Evolutionary conservation across 2,797 vertebrate genomes (phyloP), one percentile per base, ranked within the genome.

Genomic region (Danio aesculapii): DNA sequence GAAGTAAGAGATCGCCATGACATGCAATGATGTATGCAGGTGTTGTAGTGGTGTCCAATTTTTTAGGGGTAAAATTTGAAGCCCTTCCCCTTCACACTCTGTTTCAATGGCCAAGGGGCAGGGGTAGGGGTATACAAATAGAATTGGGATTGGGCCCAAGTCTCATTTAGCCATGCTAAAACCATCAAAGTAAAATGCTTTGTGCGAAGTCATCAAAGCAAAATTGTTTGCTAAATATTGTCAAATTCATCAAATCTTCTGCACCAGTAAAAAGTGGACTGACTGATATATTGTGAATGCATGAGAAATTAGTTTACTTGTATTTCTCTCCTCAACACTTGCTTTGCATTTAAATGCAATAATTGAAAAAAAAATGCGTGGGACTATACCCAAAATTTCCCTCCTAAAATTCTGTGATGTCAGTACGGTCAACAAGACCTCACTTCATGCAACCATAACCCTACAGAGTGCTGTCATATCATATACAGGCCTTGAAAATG

Each of bases 321-420:
- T 46, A 77, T 84, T 83, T 86, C 80, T 71, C 47, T 63, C 72
- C 57, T 82, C 82, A 84, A 78, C 81, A 44, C 75, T 79, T 74
- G 43, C 5, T 13, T 17, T 39, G 41, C 79, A 64, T 73, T 83
- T 83, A 70, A 86, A 76, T 73, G 57, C 78, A 81, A 75, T 68
- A 87, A 85, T 84, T 73, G 61, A 14, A 81, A 77, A 69, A 79
- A 85, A 81, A 58, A 73, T 77, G 68, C 49, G 52, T 0, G 76
- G 59, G 77, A 75, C 53, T 75, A 70, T 71, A 46, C 30, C 10
- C 39, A 67, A 57, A 46, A 50, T 16, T 71, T 70, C 70, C 77
- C 30, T 30, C 30, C 30, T 3, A 30, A 81, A 82, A 63, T 67
- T 72, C 47, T 13, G 30, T 69, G 85, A 84, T 81, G 75, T 81